A percentile compares a stretch with the other conserved stretches of the same genome.
Conservation (phyloP, 2,888 invertebrate genomes). For the Spisula subtruncata region DNA sequence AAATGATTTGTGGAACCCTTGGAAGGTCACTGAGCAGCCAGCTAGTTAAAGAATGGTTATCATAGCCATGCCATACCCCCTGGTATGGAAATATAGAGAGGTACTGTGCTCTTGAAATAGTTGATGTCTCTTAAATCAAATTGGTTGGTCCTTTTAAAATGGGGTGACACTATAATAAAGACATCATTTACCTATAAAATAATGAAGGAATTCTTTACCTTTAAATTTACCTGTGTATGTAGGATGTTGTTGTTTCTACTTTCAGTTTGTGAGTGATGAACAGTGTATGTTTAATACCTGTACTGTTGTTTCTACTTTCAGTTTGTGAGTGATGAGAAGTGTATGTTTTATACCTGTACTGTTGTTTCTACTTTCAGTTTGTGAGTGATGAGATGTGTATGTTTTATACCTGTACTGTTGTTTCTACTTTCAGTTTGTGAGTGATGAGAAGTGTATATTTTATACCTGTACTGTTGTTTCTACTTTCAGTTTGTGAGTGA, state of each 20-base stretch:
- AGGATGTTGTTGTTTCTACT: constrained; percentile 13
- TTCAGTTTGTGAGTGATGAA: constrained; percentile 66
- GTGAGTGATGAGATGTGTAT: constrained; percentile 63
- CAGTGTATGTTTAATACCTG: constrained; percentile 43
- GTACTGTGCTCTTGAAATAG: too few relatives aligned
- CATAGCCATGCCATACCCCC: too few relatives aligned
- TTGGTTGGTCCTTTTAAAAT: too few relatives aligned
- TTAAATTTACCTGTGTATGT: too few relatives aligned
- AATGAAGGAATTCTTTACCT: too few relatives aligned
- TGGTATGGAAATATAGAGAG: too few relatives aligned
- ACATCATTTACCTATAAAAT: too few relatives aligned
- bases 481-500: constrained; percentile 46
- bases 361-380: constrained; percentile 59
- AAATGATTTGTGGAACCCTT: too few relatives aligned
- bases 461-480: constrained; percentile 5
- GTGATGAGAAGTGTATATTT: constrained; percentile 42
- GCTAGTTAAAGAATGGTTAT: too few relatives aligned
- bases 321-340: constrained; percentile 64
- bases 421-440: constrained; percentile 46
- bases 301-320: constrained; percentile 60
- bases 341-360: constrained; percentile 44
- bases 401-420: constrained; percentile 46
- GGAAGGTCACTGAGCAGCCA: too few relatives aligned
- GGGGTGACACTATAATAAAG: too few relatives aligned
- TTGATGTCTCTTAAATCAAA: too few relatives aligned